Percentiles rank a stretch among this genome's conserved stretches.
Evolutionary conservation across 2,888 invertebrate species (phyloP).

Genomic region (Magallana nippona): DNA sequence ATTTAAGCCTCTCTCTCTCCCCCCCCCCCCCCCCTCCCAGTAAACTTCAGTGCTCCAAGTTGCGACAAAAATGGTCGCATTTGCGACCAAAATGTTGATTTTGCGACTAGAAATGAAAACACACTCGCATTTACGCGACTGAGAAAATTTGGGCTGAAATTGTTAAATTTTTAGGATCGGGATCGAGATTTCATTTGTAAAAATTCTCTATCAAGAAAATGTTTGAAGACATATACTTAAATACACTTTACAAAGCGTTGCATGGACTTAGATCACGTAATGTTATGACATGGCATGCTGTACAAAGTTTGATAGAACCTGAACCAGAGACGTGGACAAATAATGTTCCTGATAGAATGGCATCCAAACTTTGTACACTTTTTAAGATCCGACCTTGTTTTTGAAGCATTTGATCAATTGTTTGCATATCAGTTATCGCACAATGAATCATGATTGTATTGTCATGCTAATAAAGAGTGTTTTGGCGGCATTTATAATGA

Average conservation of each 20-base stretch:
- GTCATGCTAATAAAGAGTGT: too few relatives aligned
- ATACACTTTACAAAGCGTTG: not conserved
- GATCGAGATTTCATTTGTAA: not conserved
- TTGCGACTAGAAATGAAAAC: not conserved
- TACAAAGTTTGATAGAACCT: not conserved
- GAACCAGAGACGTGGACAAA: too few relatives aligned
- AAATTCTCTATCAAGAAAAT: constrained; percentile 5
- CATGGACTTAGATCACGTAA: not conserved
- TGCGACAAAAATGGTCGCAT: not conserved
- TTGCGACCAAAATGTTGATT: constrained; percentile 8
- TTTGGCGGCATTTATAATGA: too few relatives aligned
- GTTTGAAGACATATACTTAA: constrained; percentile 9
- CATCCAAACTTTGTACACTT: not conserved
- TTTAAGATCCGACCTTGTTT: not conserved
- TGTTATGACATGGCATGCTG: not conserved
- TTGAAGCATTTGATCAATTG: constrained; percentile 9
- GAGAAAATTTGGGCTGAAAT: not conserved
- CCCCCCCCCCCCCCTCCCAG: too few relatives aligned
- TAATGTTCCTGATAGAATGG: constrained; percentile 6
- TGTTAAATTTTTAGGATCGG: not conserved
- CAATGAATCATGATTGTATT: too few relatives aligned
- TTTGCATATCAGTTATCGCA: not conserved
- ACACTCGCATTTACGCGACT: not conserved
- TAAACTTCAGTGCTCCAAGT: not conserved
- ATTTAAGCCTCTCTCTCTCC: too few relatives aligned